Evolutionary conservation across 53 echinoderm and acorn worm species (phyloP).

Genomic region (Holothuria leucospilota): DNA sequence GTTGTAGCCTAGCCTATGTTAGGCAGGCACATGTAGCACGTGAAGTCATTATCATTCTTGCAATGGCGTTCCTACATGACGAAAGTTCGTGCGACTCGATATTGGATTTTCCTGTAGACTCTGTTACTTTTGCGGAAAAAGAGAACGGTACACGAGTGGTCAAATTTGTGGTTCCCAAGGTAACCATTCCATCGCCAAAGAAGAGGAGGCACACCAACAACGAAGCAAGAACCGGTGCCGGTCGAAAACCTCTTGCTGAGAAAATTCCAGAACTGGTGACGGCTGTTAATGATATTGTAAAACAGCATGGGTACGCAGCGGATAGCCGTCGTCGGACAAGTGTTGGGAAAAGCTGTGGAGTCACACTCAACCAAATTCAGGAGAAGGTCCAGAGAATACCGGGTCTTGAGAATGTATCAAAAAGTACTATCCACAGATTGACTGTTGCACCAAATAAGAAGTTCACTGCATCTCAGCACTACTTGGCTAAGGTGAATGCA

Average conservation of each 20-base stretch:
- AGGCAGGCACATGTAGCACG: too few species aligned
- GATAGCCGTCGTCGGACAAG: background rate
- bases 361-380: background rate
- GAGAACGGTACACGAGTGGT: background rate
- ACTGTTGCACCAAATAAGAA: conserved; percentile 7
- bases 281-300: background rate
- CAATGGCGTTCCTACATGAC: background rate
- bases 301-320: background rate
- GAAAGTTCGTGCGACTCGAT: too few species aligned
- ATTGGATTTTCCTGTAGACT: too few species aligned
- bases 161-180: background rate
- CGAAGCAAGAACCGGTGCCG: background rate
- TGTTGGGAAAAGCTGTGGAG: background rate
- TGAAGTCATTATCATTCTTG: background rate
- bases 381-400: background rate
- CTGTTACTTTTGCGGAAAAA: conserved; percentile 8
- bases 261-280: background rate
- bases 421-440: conserved; percentile 18
- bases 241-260: conserved; percentile 12
- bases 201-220: background rate
- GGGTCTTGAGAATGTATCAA: background rate
- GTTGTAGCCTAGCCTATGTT: too few species aligned
- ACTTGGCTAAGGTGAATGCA: background rate
- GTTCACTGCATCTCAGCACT: background rate
- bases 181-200: background rate